A percentile compares a stretch with the other conserved stretches of the same genome.
phyloP scores from a whole-genome alignment of 2,113 vertebrate species.

The Sorex fumeus region DNA sequence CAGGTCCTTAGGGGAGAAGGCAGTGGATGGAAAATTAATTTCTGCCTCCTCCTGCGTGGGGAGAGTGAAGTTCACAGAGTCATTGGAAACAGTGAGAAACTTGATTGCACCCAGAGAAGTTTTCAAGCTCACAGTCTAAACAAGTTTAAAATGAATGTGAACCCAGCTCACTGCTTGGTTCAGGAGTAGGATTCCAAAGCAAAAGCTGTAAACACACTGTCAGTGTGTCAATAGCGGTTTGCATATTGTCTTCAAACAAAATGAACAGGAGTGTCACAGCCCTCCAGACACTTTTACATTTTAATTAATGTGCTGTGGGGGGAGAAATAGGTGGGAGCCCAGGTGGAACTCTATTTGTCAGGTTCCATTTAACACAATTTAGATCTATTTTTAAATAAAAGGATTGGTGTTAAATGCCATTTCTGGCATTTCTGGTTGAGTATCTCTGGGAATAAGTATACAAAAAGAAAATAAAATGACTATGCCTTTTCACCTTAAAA shows the following conservation, averaged over 20 bases:
- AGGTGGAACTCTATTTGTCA: not conserved
- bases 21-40: conserved; percentile 29
- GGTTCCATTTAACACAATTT: conserved; percentile 4
- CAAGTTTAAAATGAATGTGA: conserved; percentile 60
- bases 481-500: conserved; percentile 57
- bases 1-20: not conserved
- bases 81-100: conserved; percentile 51
- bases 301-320: not conserved
- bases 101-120: not conserved
- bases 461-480: no score
- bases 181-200: not conserved
- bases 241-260: conserved; percentile 65
- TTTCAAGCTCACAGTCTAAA: conserved; percentile 51
- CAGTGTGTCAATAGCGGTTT: conserved; percentile 47
- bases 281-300: not conserved
- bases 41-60: conserved; percentile 28
- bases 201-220: conserved; percentile 46
- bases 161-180: not conserved
- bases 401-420: conserved; percentile 35
- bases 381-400: conserved; percentile 53
- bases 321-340: not conserved
- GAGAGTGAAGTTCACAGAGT: conserved; percentile 7
- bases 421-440: not conserved
- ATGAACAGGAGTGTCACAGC: not conserved
- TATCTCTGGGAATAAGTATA: conserved; percentile 49